Conservation (phyloP, 1,140 invertebrate genomes). For the Drosophila obscura region DNA sequence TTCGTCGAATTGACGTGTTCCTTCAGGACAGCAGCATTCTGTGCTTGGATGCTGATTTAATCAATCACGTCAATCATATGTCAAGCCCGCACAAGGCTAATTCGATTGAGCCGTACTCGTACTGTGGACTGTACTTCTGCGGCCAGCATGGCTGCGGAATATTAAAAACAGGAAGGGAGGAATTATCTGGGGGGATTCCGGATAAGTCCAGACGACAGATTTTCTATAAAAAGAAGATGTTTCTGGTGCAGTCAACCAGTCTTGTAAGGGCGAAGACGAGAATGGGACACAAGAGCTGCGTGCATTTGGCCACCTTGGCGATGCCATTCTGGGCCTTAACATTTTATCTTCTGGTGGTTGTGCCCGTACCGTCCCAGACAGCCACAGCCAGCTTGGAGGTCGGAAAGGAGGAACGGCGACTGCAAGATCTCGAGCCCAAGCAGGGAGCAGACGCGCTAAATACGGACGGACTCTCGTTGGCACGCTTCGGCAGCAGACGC, state of each 20-base stretch:
- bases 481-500: conserved; percentile 21
- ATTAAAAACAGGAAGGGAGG: conserved; percentile 9
- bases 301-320: conserved; percentile 6
- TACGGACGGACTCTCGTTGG: neutral
- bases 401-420: conserved; percentile 31
- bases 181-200: too few species aligned
- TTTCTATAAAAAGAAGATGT: conserved; percentile 39
- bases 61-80: conserved; percentile 56
- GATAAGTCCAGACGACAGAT: neutral
- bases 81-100: conserved; percentile 25
- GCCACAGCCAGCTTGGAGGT: conserved; percentile 21
- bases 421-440: conserved; percentile 30
- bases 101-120: conserved; percentile 5
- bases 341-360: conserved; percentile 27
- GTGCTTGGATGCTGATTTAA: conserved; percentile 16
- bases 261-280: conserved; percentile 18
- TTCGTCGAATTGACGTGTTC: conserved; percentile 5
- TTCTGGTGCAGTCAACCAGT: neutral
- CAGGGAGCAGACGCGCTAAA: conserved; percentile 6
- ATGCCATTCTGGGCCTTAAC: conserved; percentile 16
- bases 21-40: neutral
- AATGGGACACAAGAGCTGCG: conserved; percentile 18
- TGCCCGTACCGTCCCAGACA: neutral
- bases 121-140: neutral
- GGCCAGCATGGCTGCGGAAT: conserved; percentile 8